Percentiles rank a stretch among this genome's conserved stretches.
Conservation (phyloP, 2,888 invertebrate species). For the Rhamphomyia laevipes region DNA sequence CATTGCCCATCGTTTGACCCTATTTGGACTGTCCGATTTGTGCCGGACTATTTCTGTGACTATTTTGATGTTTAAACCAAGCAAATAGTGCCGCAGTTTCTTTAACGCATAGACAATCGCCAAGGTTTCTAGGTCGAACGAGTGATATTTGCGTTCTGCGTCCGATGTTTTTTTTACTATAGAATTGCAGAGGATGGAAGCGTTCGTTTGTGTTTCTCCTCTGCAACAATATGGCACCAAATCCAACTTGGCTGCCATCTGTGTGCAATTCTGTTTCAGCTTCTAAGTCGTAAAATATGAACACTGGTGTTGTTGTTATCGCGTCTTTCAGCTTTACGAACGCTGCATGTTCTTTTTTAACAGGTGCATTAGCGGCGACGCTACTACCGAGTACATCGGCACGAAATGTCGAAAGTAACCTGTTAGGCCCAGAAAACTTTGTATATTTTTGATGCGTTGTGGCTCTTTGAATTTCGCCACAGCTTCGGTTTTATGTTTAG, state of each 20-base stretch:
- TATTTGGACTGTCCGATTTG: neutral
- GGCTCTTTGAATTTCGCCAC: too few species aligned
- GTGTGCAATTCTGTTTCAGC: too few species aligned
- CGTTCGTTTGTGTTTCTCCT: too few species aligned
- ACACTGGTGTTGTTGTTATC: neutral
- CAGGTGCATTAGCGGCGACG: neutral
- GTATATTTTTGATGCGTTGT: neutral
- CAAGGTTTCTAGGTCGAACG: too few species aligned
- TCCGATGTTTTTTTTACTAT: too few species aligned
- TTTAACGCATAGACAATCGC: conserved; percentile 1
- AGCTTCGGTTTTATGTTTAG: too few species aligned
- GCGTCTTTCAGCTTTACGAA: too few species aligned
- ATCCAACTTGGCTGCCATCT: too few species aligned
- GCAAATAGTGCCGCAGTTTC: neutral
- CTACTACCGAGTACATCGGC: neutral
- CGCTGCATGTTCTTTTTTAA: neutral
- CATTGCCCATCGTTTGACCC: neutral
- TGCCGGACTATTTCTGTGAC: conserved; percentile 1
- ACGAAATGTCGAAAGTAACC: neutral
- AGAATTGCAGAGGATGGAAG: too few species aligned
- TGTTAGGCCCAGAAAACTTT: neutral
- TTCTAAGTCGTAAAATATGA: too few species aligned
- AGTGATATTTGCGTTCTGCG: too few species aligned
- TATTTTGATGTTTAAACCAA: neutral
- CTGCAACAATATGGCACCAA: too few species aligned